Conservation (phyloP, 2,888 invertebrate genomes). For the Coenonympha arcania region DNA sequence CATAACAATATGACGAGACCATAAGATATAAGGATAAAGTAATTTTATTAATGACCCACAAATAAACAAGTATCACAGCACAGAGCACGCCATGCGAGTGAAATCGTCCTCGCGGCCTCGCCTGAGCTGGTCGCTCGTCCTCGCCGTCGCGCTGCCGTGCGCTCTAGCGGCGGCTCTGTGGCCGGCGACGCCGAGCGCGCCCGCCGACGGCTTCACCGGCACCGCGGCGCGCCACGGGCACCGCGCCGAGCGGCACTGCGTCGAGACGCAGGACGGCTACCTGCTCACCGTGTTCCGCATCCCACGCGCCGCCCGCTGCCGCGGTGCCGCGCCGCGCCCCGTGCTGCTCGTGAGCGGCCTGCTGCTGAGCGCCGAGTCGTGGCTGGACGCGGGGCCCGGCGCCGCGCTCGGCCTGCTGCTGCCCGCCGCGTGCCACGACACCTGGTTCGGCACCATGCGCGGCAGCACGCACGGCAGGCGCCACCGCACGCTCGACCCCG, state of each 20-base stretch:
- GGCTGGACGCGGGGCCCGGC: constrained; percentile 40
- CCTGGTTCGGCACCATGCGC: constrained; percentile 63
- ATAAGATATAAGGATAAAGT: too few relatives aligned
- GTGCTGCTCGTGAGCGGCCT: constrained; percentile 51
- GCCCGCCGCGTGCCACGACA: constrained; percentile 73
- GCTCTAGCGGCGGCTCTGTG: constrained; percentile 6
- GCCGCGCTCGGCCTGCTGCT: constrained; percentile 47
- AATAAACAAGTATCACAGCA: too few relatives aligned
- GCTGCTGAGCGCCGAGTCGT: constrained; percentile 46
- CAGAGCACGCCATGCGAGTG: too few relatives aligned
- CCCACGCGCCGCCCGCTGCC: constrained; percentile 22
- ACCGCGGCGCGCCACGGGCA: constrained; percentile 18
- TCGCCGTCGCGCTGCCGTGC: neutral
- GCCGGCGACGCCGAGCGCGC: constrained; percentile 8
- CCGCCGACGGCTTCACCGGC: constrained; percentile 9
- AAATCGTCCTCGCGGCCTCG: too few relatives aligned
- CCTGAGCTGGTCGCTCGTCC: too few relatives aligned
- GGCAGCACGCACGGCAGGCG: constrained; percentile 76
- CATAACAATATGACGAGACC: too few relatives aligned
- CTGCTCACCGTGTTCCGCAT: constrained; percentile 31
- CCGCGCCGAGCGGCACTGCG: constrained; percentile 21
- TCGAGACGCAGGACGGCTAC: constrained; percentile 33
- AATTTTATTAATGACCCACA: too few relatives aligned
- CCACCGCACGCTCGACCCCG: constrained; percentile 64
- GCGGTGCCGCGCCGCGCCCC: constrained; percentile 31